phyloP scores from a whole-genome alignment of 2,113 vertebrate species.

The Leuciscus idus region DNA sequence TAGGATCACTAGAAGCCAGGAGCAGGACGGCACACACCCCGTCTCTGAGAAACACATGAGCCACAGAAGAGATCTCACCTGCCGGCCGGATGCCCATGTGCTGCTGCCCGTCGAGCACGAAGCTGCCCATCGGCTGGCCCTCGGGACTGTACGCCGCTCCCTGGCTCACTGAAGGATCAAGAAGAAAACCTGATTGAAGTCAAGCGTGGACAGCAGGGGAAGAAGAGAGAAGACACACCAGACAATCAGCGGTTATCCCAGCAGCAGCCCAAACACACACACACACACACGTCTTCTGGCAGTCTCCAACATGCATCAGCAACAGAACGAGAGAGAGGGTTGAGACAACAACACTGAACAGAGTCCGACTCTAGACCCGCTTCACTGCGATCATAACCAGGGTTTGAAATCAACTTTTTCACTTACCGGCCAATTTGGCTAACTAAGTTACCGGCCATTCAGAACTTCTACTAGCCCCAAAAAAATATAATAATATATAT shows the following conservation, averaged over 20 bases:
- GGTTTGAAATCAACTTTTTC: too few species aligned
- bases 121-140: conserved; percentile 99
- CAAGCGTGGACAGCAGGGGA: conserved; percentile 97
- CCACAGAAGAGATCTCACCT: conserved; percentile 78
- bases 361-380: too few species aligned
- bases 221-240: conserved; percentile 97
- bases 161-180: conserved; percentile 99
- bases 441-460: too few species aligned
- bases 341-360: not conserved
- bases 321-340: not conserved
- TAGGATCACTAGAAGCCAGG: not conserved
- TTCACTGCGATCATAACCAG: too few species aligned
- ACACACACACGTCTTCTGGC: conserved; percentile 62
- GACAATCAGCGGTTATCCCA: conserved; percentile 98
- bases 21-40: not conserved
- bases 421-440: too few species aligned
- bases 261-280: conserved; percentile 85
- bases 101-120: conserved; percentile 99
- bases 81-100: conserved; percentile 99
- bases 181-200: conserved; percentile 99
- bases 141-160: conserved; percentile 99
- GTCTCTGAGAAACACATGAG: conserved; percentile 12
- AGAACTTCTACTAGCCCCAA: too few species aligned
- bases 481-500: too few species aligned
- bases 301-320: conserved; percentile 1